Base-by-base conservation (phyloP, 1,140 invertebrate species). In the Penaeus indicus region DNA sequence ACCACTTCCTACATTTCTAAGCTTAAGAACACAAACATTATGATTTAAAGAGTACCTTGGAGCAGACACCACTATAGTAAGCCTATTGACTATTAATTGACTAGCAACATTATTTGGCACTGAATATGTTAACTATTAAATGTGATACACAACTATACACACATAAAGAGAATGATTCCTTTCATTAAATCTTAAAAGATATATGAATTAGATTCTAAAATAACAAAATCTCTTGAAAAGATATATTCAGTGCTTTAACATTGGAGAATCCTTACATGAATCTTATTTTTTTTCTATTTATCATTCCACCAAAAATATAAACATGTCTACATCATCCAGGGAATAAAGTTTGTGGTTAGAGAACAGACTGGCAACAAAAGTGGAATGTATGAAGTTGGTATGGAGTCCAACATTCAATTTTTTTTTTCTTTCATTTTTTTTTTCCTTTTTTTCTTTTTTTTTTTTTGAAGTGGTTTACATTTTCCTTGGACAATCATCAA, bases 91-190 rank as follows among this genome's bases (percentile, higher is more conserved):
- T 86, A 86, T 78, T 78, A 86, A 86, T 83, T 86, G 84, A 86
- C 84, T 86, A 86, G 84, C 84, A 86, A 86, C 84, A 86, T 86
- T 86, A 86, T 86, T 86, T 86, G 84, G 84, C 84, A 86, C 84
- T 86, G 84, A 86, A 84, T 84, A 79, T 86, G 60, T 79, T 78
- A 86, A 79, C 84, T 86, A 86, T 86, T 78, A 72, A 86, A 86
- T 72, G 84, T 86, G 84, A 79, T 86, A 86, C 75, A 86, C 84
- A 86, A 86, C 84, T 86, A 86, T 86, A 86, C 84, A 86, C 75
- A 86, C 75, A 85, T 85, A 86, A 86, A 86, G 84, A 86, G 84
- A 86, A 86, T 79, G 72, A 79, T 86, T 61, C 84, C 38, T 86
- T 78, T 78, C 79, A 72, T 79, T 78, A 27, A 86, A 78, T 38